These are phyloP conservation scores for Girardia tigrina DNA, from an alignment of 2,888 invertebrate genomes.

Conservation along the genomic window DNA sequence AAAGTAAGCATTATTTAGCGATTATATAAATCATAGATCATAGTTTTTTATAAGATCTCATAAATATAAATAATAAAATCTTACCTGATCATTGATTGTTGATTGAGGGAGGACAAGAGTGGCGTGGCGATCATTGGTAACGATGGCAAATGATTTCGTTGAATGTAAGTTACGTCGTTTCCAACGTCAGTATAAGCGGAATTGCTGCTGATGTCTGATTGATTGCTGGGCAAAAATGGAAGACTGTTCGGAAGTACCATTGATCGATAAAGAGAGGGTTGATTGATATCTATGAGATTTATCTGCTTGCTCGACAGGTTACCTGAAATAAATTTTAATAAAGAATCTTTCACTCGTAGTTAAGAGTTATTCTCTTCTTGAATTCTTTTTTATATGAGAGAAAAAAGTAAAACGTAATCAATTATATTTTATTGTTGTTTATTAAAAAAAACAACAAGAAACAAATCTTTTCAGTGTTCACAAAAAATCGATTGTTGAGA, in stretches of 20 bases:
- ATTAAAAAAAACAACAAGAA: too few relatives aligned
- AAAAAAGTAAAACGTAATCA: background rate
- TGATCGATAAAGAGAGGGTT: slow-evolving; percentile 6
- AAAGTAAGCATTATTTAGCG: too few relatives aligned
- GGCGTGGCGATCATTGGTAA: slow-evolving; percentile 3
- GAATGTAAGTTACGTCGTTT: background rate
- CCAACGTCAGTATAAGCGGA: background rate
- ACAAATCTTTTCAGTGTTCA: background rate
- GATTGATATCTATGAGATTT: slow-evolving; percentile 14
- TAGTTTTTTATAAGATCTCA: background rate
- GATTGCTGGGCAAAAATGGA: slow-evolving; percentile 17
- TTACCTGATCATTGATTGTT: background rate
- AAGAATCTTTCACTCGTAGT: background rate
- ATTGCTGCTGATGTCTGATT: slow-evolving; percentile 1
- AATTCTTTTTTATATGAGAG: background rate
- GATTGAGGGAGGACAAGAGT: background rate
- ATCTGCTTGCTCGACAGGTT: slow-evolving; percentile 10
- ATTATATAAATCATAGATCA: too few relatives aligned
- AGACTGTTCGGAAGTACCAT: slow-evolving; percentile 18
- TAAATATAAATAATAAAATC: background rate
- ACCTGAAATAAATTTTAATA: background rate
- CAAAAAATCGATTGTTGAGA: background rate
- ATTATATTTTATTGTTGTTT: too few relatives aligned
- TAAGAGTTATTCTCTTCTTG: background rate
- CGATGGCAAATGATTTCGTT: slow-evolving; percentile 8